Percentiles rank a stretch among this genome's conserved stretches.
These are phyloP conservation scores for Acutogordius australiensis DNA, from an alignment of 2,888 invertebrate species.

Conservation along the genomic window DNA sequence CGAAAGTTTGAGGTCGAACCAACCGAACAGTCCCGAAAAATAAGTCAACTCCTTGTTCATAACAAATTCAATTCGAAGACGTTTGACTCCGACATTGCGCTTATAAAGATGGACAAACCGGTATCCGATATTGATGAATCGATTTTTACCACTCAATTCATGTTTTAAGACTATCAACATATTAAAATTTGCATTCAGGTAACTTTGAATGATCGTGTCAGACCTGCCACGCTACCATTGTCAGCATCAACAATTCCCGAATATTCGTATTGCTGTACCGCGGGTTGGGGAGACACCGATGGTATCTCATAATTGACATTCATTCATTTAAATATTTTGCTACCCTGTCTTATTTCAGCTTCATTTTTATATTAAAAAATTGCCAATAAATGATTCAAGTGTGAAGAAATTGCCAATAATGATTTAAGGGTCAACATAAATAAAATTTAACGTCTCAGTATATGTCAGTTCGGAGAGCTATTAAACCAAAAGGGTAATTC, in stretches of 20 bases:
- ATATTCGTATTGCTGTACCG: slow-evolving; percentile 6
- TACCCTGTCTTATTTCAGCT: background rate
- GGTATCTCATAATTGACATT: too few species aligned
- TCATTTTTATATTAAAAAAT: background rate
- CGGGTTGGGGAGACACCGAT: background rate
- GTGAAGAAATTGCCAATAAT: too few species aligned
- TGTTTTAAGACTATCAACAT: background rate
- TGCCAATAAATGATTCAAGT: too few species aligned
- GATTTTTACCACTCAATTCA: too few species aligned
- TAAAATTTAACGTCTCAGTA: too few species aligned
- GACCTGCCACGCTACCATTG: background rate
- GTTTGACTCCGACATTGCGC: background rate
- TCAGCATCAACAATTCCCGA: background rate
- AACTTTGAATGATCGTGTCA: background rate
- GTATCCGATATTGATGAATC: too few species aligned
- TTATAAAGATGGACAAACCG: background rate
- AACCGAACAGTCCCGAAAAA: background rate
- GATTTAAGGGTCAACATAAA: too few species aligned
- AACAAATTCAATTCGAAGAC: background rate
- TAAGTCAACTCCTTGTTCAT: background rate
- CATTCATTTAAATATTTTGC: too few species aligned
- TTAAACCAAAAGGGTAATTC: too few species aligned
- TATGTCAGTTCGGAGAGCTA: too few species aligned
- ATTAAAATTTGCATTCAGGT: background rate
- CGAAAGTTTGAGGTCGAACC: background rate